Evolutionary conservation across 2,113 vertebrate species (phyloP), one percentile per base, ranked within the genome.

Genomic region (Sinocyclocheilus rhinocerous): DNA sequence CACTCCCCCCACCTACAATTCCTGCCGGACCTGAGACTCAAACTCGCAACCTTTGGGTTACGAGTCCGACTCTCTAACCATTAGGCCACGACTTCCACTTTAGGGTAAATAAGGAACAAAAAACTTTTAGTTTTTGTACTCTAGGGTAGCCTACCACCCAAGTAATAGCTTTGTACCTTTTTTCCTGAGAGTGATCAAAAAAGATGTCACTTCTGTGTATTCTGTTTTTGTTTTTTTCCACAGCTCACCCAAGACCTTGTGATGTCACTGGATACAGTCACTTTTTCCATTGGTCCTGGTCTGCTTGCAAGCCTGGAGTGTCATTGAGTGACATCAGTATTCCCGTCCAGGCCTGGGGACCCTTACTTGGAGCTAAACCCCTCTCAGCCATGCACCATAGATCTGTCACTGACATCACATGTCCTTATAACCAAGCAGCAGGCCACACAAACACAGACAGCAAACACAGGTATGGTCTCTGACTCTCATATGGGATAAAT

Each of bases 271-370:
- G 24, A 36, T 57, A 72, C 57, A 76, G 81, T 73, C 57, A 84
- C 57, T 80, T 39, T 73, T 88, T 83, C 85, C 81, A 45, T 88
- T 59, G 29, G 18, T 84, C 10, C 65, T 73, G 33, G 70, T 84
- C 73, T 86, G 80, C 75, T 75, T 86, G 48, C 61, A 75, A 80
- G 69, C 79, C 80, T 72, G 52, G 80, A 65, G 87, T 84, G 87
- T 88, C 70, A 82, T 7, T 50, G 26, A 69, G 45, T 52, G 80
- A 69, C 24, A 69, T 69, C 24, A 83, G 84, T 80, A 79, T 88
- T 77, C 79, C 61, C 78, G 72, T 75, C 81, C 84, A 75, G 33
- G 55, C 45, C 50, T 86, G 84, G 81, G 83, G 75, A 83, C 81
- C 13, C 65, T 86, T 81, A 85, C 63, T 83, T 50, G 52, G 8